Conservation (phyloP, 2,113 vertebrate genomes). For the Craseonycteris thonglongyai region DNA sequence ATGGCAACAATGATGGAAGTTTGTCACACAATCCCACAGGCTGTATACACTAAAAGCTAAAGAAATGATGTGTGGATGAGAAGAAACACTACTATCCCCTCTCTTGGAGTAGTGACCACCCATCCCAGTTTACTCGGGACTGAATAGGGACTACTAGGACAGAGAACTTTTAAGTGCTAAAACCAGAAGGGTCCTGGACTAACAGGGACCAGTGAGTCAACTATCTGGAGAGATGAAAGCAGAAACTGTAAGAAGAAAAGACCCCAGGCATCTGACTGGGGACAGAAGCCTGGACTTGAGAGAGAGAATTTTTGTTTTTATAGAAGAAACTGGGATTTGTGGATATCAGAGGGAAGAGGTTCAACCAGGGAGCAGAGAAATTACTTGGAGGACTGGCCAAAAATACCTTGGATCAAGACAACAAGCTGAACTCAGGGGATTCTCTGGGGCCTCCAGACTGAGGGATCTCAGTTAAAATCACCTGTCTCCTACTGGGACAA, state of each 20-base stretch:
- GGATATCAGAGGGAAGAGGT: background rate
- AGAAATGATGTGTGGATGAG: background rate
- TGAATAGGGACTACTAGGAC: background rate
- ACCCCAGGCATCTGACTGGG: background rate
- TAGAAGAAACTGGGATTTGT: background rate
- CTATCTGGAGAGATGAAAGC: background rate
- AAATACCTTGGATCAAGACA: background rate
- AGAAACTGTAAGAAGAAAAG: background rate
- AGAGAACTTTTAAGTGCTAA: background rate
- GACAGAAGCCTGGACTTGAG: background rate
- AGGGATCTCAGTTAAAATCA: background rate
- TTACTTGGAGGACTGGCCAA: background rate
- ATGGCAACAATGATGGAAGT: background rate
- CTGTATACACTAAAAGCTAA: background rate
- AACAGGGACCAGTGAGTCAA: background rate
- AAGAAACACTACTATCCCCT: background rate
- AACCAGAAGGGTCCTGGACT: background rate
- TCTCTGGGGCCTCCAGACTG: background rate
- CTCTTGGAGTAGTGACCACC: background rate
- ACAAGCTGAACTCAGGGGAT: background rate
- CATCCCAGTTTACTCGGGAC: background rate
- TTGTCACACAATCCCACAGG: background rate
- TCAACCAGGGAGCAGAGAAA: background rate
- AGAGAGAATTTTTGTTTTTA: background rate
- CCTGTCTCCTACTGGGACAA: background rate